Evolutionary conservation across 2,888 invertebrate genomes (phyloP), one percentile per base, ranked within the genome.

Genomic region (Lasioglossum lativentre): DNA sequence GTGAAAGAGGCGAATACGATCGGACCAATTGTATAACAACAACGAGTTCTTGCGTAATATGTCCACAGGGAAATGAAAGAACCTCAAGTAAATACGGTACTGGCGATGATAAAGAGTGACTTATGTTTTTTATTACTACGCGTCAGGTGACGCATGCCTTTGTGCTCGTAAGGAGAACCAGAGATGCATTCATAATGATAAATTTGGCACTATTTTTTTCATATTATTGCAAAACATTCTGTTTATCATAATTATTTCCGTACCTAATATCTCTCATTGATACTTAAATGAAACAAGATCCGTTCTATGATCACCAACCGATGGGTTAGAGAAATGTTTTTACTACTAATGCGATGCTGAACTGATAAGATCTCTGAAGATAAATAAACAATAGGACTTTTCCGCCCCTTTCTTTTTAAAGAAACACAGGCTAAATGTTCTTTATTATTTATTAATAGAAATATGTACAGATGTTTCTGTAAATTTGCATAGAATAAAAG

Each of bases 401-500:
- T 23, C 10, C 19, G 2, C 23, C 10, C 3, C 3, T 23, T 34
- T n/a, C 10, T n/a, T 14, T 47, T 5, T 1, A 38, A 23, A 52
- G 34, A 72, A 78, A 52, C 16, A 27, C 23, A 59, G 6, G 4
- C 14, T 4, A 66, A 70, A 78, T 82, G 78, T 52, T 79, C 47
- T 80, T 6, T 47, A 78, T 81, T 78, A 66, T 90, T 91, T 90
- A 91, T 90, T 90, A 82, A 84, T 88, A 85, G 86, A 82, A 86
- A 80, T 93, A 90, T 93, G 87, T 93, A 94, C 93, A 94, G 89
- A 90, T 90, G 80, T 85, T 79, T 80, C 75, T 91, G 89, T 88
- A 89, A 82, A 85, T 82, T 70, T 63, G 75, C 72, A 80, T 88
- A 79, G 71, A 83, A 88, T 87, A 88, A 87, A 90, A 93, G 90